Percentiles rank a stretch among this genome's conserved stretches.
phyloP scores from a whole-genome alignment of 2,888 invertebrate species.

The Microctonus aethiopoides region DNA sequence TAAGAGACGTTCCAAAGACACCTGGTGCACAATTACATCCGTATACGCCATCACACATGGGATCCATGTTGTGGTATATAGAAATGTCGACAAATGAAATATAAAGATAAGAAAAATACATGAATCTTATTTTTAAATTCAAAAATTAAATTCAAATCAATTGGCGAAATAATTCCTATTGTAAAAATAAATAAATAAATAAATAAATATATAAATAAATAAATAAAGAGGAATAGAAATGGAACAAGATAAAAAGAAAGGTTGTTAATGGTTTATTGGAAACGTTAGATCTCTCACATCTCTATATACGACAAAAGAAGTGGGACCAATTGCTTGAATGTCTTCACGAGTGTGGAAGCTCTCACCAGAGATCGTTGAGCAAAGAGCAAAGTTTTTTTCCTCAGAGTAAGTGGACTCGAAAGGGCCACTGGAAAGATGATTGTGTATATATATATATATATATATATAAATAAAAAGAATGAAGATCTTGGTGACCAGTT shows the following conservation, averaged over 20 bases:
- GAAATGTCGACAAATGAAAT: slow-evolving; percentile 19
- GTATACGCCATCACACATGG: slow-evolving; percentile 53
- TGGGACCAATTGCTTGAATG: background rate
- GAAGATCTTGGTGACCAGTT: slow-evolving; percentile 29
- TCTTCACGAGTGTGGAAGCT: slow-evolving; percentile 17
- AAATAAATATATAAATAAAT: background rate
- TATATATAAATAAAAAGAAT: slow-evolving; percentile 14
- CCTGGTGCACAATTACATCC: slow-evolving; percentile 64
- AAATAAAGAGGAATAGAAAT: background rate
- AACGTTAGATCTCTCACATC: background rate
- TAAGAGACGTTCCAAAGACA: slow-evolving; percentile 61
- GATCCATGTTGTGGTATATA: slow-evolving; percentile 34
- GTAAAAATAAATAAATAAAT: background rate
- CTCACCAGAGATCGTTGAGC: slow-evolving; percentile 30
- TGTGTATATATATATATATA: background rate
- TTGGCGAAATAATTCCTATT: background rate
- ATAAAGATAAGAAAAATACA: background rate
- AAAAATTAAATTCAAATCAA: background rate
- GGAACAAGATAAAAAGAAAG: background rate
- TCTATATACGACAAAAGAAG: background rate
- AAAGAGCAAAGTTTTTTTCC: slow-evolving; percentile 43
- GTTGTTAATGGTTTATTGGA: slow-evolving; percentile 3
- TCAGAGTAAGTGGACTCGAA: slow-evolving; percentile 26
- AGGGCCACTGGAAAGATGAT: slow-evolving; percentile 28
- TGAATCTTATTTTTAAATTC: background rate